Evolutionary conservation across 2,888 invertebrate genomes (phyloP).

Genomic region (Vanessa cardui): DNA sequence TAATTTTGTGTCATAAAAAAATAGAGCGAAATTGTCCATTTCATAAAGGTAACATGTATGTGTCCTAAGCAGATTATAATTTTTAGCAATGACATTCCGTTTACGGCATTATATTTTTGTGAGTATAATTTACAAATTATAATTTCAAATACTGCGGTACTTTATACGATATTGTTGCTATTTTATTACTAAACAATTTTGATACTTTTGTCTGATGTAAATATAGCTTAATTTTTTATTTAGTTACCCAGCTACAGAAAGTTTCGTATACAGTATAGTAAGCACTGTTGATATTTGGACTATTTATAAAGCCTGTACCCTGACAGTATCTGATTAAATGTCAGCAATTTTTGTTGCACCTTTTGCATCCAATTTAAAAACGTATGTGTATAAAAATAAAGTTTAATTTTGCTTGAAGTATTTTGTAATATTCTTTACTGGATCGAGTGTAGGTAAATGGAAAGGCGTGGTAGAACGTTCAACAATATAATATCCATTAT

Average conservation of each 20-base stretch:
- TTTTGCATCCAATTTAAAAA: conserved; percentile 2
- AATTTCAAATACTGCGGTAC: no score
- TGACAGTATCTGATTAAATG: conserved; percentile 36
- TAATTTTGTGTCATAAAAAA: conserved; percentile 1
- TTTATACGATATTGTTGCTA: no score
- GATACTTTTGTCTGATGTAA: no score
- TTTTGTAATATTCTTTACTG: conserved; percentile 20
- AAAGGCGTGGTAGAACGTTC: conserved; percentile 69
- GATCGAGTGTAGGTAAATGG: conserved; percentile 59
- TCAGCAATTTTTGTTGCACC: conserved; percentile 29
- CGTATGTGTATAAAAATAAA: background rate
- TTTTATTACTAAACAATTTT: no score
- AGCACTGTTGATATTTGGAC: conserved; percentile 9
- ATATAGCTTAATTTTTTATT: no score
- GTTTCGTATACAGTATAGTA: background rate
- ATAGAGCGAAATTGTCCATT: background rate
- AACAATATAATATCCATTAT: conserved; percentile 68
- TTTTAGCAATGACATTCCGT: no score
- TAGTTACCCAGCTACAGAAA: background rate
- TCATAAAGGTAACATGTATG: background rate
- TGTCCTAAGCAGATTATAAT: no score
- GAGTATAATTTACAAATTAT: no score
- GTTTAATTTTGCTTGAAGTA: conserved; percentile 11
- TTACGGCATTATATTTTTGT: no score
- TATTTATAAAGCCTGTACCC: conserved; percentile 29